Evolutionary conservation across 2,113 vertebrate genomes (phyloP).

Genomic region (Chaetops frenatus): DNA sequence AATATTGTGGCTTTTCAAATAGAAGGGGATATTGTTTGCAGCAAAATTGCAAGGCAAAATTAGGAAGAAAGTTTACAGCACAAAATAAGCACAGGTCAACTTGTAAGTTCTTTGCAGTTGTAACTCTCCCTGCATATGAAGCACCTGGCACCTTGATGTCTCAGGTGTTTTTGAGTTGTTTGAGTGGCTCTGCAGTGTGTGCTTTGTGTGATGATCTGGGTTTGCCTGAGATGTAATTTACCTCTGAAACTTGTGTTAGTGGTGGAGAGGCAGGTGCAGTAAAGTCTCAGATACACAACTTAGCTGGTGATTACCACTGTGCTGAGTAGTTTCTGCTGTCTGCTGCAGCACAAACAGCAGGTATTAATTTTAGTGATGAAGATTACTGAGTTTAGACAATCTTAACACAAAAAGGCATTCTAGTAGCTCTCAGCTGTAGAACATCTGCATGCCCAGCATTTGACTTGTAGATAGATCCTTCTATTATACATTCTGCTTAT

Average conservation of each 20-base stretch:
- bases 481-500: background rate
- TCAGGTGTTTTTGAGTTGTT: background rate
- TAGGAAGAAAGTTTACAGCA: background rate
- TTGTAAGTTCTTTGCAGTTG: background rate
- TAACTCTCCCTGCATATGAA: background rate
- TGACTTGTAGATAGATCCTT: background rate
- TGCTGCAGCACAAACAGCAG: background rate
- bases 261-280: background rate
- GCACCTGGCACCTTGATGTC: background rate
- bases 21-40: background rate
- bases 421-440: background rate
- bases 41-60: background rate
- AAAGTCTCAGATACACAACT: background rate
- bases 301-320: background rate
- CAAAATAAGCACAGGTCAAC: background rate
- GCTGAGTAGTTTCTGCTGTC: background rate
- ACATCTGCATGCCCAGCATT: background rate
- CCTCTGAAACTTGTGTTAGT: background rate
- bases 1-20: background rate
- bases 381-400: background rate
- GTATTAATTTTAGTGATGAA: constrained; percentile 18
- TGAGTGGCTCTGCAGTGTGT: background rate
- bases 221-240: background rate
- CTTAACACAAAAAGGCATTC: background rate
- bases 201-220: background rate